Evolutionary conservation across 2,113 vertebrate genomes (phyloP).

Genomic region (Furnarius figulus): DNA sequence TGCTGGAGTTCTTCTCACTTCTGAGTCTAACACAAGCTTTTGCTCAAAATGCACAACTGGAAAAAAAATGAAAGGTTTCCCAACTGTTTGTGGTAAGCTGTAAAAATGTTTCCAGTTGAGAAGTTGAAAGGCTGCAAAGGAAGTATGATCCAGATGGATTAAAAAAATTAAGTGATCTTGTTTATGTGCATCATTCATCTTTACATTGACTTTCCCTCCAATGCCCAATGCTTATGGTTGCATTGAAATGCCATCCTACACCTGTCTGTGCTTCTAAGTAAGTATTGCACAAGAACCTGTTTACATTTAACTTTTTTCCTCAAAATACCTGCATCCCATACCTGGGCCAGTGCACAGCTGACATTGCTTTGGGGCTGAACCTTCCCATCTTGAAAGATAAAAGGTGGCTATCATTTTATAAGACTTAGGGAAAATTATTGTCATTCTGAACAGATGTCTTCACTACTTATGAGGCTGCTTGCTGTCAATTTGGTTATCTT

Average conservation of each 20-base stretch:
- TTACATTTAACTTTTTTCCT: background rate
- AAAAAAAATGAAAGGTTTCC: background rate
- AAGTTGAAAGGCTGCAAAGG: background rate
- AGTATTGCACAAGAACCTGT: background rate
- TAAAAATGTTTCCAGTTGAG: background rate
- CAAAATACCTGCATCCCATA: background rate
- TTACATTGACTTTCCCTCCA: background rate
- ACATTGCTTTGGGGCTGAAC: background rate
- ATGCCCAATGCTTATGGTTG: accelerated
- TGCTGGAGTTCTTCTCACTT: background rate
- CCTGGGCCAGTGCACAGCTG: background rate
- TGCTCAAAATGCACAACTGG: background rate
- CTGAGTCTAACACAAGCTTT: accelerated
- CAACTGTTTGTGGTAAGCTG: background rate
- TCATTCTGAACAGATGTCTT: background rate
- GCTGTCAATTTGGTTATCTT: background rate
- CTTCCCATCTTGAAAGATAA: background rate
- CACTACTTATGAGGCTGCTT: background rate
- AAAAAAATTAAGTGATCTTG: background rate
- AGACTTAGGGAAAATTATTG: background rate
- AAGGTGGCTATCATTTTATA: background rate
- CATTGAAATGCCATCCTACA: background rate
- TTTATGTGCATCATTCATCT: accelerated
- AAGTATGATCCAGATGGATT: background rate
- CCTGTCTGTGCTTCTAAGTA: background rate